Evolutionary conservation across 2,888 invertebrate species (phyloP).

Genomic region (Caenorhabditis sp.): DNA sequence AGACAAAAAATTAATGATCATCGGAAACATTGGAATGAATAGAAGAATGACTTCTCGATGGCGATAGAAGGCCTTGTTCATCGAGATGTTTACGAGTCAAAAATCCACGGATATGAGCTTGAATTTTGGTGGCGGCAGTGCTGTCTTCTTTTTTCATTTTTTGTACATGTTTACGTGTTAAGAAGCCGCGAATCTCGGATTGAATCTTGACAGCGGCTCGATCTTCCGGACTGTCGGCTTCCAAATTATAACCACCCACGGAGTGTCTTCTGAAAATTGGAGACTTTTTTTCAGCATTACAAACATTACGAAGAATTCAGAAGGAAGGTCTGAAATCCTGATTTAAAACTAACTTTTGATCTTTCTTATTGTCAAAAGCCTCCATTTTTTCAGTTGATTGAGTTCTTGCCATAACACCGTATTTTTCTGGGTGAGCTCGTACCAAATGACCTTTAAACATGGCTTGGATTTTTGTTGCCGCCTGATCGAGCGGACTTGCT

Average conservation of each 20-base stretch:
- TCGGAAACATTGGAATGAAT: conserved; percentile 50
- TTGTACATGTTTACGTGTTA: conserved; percentile 65
- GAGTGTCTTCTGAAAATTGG: conserved; percentile 64
- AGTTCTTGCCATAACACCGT: conserved; percentile 75
- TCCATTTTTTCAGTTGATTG: conserved; percentile 63
- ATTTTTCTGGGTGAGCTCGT: conserved; percentile 77
- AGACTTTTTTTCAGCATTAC: no score
- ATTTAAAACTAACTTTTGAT: conserved; percentile 60
- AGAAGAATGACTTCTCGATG: conserved; percentile 63
- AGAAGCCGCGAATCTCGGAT: conserved; percentile 67
- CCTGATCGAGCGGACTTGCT: conserved; percentile 69
- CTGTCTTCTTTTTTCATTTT: conserved; percentile 83
- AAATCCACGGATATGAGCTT: conserved; percentile 81
- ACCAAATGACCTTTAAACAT: conserved; percentile 86
- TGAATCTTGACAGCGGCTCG: conserved; percentile 68
- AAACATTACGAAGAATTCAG: no score
- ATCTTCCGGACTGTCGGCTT: conserved; percentile 63
- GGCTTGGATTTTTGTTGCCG: conserved; percentile 87
- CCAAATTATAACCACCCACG: conserved; percentile 64
- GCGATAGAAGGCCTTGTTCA: conserved; percentile 62
- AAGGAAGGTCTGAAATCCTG: background rate
- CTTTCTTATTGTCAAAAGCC: conserved; percentile 62
- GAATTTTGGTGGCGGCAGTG: conserved; percentile 89
- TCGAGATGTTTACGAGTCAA: conserved; percentile 68
- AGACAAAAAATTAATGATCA: conserved; percentile 5